Evolutionary conservation across 2,113 vertebrate species (phyloP).

Genomic region (Oryzias javanicus): DNA sequence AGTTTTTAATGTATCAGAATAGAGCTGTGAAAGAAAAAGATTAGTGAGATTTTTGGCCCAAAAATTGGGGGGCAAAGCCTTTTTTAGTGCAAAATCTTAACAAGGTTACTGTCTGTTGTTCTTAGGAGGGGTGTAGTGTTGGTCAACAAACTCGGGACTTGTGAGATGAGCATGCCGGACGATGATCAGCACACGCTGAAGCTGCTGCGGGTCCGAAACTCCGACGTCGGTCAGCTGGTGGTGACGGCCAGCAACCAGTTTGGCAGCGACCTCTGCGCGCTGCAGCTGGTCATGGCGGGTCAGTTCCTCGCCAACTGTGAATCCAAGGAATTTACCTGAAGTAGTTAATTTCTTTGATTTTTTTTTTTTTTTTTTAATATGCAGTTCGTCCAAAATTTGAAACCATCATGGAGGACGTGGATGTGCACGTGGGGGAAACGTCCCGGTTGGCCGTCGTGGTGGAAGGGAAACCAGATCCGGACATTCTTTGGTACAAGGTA

Average conservation of each 20-base stretch:
- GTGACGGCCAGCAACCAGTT: conserved; percentile 88
- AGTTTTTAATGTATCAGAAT: no score
- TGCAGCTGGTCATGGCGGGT: conserved; percentile 87
- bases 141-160: conserved; percentile 70
- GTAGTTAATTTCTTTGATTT: background rate
- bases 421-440: conserved; percentile 83
- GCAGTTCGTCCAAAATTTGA: conserved; percentile 90
- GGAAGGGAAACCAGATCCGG: conserved; percentile 89
- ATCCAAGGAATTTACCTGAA: conserved; percentile 22
- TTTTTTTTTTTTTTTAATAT: background rate
- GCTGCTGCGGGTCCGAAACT: conserved; percentile 76
- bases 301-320: conserved; percentile 20
- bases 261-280: conserved; percentile 84
- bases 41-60: no score
- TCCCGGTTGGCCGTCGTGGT: conserved; percentile 86
- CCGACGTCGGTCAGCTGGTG: conserved; percentile 79
- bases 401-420: conserved; percentile 96
- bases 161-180: conserved; percentile 86
- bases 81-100: background rate
- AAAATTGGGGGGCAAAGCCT: background rate
- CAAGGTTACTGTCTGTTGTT: background rate
- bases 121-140: conserved; percentile 79
- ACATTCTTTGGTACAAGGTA: conserved; percentile 94
- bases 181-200: conserved; percentile 87
- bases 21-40: no score